These are phyloP conservation scores for Puma concolor DNA, from an alignment of 2,113 vertebrate species.

Conservation along the genomic window DNA sequence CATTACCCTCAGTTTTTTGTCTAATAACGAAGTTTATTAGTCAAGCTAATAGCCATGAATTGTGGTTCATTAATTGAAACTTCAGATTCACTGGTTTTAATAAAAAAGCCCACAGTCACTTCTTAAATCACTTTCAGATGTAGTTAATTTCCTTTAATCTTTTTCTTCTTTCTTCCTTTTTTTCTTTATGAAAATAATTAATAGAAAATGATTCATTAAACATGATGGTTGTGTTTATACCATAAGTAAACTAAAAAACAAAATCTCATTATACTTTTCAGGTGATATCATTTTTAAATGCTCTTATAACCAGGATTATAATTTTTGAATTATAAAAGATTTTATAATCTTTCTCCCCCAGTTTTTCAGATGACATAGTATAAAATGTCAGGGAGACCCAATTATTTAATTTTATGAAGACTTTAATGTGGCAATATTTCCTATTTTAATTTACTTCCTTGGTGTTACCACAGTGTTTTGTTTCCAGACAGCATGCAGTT, in stretches of 20 bases:
- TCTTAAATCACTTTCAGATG: constrained; percentile 76
- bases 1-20: constrained; percentile 71
- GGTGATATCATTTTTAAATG: not conserved
- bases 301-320: not conserved
- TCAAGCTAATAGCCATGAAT: constrained; percentile 68
- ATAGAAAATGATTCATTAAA: constrained; percentile 31
- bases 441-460: not conserved
- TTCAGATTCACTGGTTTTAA: constrained; percentile 75
- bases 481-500: not conserved
- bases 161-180: constrained; percentile 48
- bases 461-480: not conserved
- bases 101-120: constrained; percentile 69
- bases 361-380: constrained; percentile 15
- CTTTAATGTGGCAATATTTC: not conserved
- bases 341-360: not conserved
- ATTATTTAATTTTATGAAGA: constrained; percentile 37
- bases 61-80: constrained; percentile 80
- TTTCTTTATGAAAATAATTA: constrained; percentile 68
- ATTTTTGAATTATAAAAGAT: not conserved
- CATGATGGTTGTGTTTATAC: not conserved
- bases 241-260: not conserved
- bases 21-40: constrained; percentile 78
- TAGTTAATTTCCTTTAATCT: constrained; percentile 75
- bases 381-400: not conserved
- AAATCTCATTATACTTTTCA: not conserved